Evolutionary conservation across 2,797 vertebrate genomes (phyloP), one percentile per base, ranked within the genome.

Genomic region (Pseudochirops corinnae): DNA sequence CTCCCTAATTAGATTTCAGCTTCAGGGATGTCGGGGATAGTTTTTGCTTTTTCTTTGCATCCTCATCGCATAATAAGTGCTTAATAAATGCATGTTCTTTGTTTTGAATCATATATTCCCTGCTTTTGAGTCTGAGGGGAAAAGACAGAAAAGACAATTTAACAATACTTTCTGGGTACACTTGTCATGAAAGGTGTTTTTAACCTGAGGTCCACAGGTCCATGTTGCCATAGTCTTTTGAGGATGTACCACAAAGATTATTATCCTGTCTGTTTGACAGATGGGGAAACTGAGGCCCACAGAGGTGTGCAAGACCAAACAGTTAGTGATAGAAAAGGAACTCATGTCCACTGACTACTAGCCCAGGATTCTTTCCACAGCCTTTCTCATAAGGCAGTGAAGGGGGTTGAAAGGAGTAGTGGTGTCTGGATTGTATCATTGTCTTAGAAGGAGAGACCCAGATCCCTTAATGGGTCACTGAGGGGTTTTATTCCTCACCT

Each of bases 281-380:
- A 28, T 33, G 92, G 52, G 56, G 95, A 92, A 58, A 94, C 33
- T 1, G 58, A 95, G 91, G 91, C 91, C 87, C 39, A 39, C 39
- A 29, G 12, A 92, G 55, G 82, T 26, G 39, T 74, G 60, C 29
- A 82, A 92, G 29, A 53, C 90, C 58, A 31, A 0, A 6, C 24
- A 52, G 93, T 56, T 46, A 24, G 39, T 12, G 21, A 52, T 82
- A 92, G 56, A 53, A 52, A n/a, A 2, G 28, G 92, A n/a, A n/a
- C 52, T 53, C 5, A 5, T 28, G 21, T 87, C 33, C 56, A 60
- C 93, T 56, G 0, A 26, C 21, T 87, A 12, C 74, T 21, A 50
- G 21, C 39, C 74, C 39, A 26, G 39, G 21, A 87, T 87, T 87
- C 74, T 28, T 87, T 46, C 9, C 74, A 50, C 24, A 28, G 21